Conservation (phyloP, 2,888 invertebrate species). For the Drosophila lacicola region DNA sequence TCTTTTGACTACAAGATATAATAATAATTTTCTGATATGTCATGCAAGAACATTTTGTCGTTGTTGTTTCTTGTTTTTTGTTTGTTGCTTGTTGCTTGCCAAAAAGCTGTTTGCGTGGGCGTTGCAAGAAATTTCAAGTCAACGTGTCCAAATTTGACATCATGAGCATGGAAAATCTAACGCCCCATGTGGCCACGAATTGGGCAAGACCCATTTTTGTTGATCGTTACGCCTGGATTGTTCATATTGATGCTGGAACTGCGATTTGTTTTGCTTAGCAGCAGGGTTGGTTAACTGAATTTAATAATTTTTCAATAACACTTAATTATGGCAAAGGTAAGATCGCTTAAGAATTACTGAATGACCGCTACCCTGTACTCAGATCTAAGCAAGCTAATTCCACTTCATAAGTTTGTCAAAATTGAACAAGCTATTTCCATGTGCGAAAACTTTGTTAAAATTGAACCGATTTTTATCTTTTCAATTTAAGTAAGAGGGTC, state of each 20-base stretch:
- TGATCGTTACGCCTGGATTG: constrained; percentile 9
- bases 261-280: background rate
- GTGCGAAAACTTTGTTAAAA: background rate
- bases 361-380: background rate
- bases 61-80: constrained; percentile 18
- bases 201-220: constrained; percentile 36
- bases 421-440: background rate
- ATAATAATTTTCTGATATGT: constrained; percentile 79
- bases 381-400: too few relatives aligned
- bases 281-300: background rate
- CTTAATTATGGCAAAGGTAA: constrained; percentile 7
- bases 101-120: constrained; percentile 36
- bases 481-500: too few relatives aligned
- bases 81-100: constrained; percentile 15
- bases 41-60: constrained; percentile 63
- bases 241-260: constrained; percentile 29
- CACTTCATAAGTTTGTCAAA: background rate
- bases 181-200: constrained; percentile 45
- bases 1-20: constrained; percentile 67
- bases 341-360: background rate
- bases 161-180: constrained; percentile 36
- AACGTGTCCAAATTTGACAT: constrained; percentile 53
- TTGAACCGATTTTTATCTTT: background rate
- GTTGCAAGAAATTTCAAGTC: constrained; percentile 39
- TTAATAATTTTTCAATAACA: constrained; percentile 10